These are phyloP conservation scores for Bostrychus sinensis DNA, from an alignment of 2,113 vertebrate species.

Conservation along the genomic window DNA sequence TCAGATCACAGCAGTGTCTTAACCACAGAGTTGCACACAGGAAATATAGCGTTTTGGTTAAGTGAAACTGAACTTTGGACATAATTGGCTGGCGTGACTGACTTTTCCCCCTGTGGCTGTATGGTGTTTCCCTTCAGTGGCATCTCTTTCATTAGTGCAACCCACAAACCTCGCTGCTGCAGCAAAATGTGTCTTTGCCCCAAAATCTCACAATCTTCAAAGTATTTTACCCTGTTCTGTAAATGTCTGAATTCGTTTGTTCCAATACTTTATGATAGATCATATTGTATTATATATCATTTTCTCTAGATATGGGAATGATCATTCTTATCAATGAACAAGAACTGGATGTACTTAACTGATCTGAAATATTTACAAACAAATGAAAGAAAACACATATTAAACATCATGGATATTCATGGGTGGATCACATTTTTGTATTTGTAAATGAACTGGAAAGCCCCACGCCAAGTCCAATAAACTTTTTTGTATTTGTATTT, in stretches of 20 bases:
- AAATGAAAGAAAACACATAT: no score
- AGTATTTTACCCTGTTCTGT: not conserved
- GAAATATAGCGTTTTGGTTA: constrained; percentile 68
- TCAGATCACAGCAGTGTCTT: constrained; percentile 62
- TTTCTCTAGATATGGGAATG: no score
- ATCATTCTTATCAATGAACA: no score
- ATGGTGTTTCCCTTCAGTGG: constrained; percentile 66
- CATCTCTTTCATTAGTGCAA: constrained; percentile 66
- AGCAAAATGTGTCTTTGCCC: constrained; percentile 23
- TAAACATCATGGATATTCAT: no score
- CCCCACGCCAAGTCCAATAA: no score
- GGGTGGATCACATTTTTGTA: no score
- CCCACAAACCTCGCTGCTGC: constrained; percentile 50
- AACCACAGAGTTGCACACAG: constrained; percentile 52
- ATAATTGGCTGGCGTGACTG: constrained; percentile 63
- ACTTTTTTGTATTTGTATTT: no score
- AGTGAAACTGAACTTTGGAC: constrained; percentile 76
- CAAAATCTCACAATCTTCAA: constrained; percentile 8
- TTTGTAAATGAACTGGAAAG: no score
- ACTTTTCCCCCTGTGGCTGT: constrained; percentile 65
- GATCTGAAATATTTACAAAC: no score
- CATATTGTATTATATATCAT: no score
- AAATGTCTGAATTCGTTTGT: constrained; percentile 9
- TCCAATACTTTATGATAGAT: not conserved
- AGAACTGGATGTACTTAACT: no score